Evolutionary conservation across 2,888 invertebrate species (phyloP), one percentile per base, ranked within the genome.

Genomic region (Lobophora halterata): DNA sequence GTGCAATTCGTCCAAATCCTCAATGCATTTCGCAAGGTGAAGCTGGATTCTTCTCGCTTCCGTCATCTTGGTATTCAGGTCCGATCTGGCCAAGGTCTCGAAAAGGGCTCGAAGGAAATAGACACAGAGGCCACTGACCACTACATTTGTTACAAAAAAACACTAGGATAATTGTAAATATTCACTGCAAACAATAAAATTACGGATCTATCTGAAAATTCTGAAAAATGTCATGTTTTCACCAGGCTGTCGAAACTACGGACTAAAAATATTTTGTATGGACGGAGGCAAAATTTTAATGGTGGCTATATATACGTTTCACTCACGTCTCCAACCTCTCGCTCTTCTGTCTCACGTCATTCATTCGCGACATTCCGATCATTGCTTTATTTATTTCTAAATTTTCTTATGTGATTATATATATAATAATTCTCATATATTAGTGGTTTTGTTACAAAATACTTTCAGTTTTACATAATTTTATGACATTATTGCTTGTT

Each of bases 1-100:
- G 60, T 89, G 79, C 57, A 81, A 63, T 67, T 88, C 79, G 55
- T 90, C 88, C 71, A 91, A 79, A 73, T 90, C 91, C 48, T 89
- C 88, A 32, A 91, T 74, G 55, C 83, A 87, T 65, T 87, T 86
- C 36, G 88, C 90, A 65, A 90, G 78, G 73, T 91, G 82, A 58
- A 91, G 76, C 59, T 83, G 79, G 58, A 77, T 73, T 64, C 78
- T 73, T 69, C 85, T 79, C 46, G 79, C 72, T 64, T 87, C 86
- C 52, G 86, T 85, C 87, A 87, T 88, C 52, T 69, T 85, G 66
- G 44, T 52, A 65, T 62, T 72, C 68, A 62, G 44, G 48, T 37
- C 49, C 36, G 40, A 48, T 34, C 36, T 52, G 36, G 42, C 45
- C 50, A 40, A 45, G 45, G 49, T 49, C 43, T 45, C 31, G 52